Evolutionary conservation across 1,140 invertebrate species (phyloP), one percentile per base, ranked within the genome.

Genomic region (Drosophila quadrilineata): DNA sequence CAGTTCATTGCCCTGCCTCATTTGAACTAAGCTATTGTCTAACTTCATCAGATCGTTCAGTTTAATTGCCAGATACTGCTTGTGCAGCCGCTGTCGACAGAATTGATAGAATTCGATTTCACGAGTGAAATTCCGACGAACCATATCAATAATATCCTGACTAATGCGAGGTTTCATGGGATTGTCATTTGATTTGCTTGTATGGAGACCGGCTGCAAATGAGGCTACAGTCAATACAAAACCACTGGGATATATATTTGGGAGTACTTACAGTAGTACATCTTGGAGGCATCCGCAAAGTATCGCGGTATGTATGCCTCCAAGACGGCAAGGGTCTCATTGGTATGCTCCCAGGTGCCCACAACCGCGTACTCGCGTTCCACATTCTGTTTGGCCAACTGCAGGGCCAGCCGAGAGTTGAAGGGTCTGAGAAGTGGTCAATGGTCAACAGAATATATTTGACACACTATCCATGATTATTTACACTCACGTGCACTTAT

Each of bases 71-170:
- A 94, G 90, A 62, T 95, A 92, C 79, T 97, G 96, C 85, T 93
- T 92, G 71, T 97, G 93, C 6, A 98, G 90, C 70, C 96, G 91
- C 87, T 97, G 95, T 70, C 93, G 93, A 87, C 96, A 97, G 88
- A 97, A 98, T 84, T 97, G 94, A 89, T 97, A 98, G 87, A 98
- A 97, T 88, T 97, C 96, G 10, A 97, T 96, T 91, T 98, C 96
- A 28, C 94, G 91, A 0, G 96, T 97, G 84, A 98, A 96, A 88
- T 97, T 97, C 35, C 91, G 92, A 46, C 95, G 91, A 0, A 98
- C 95, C 19, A 97, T 93, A 9, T 96, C 93, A 84, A 97, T 95
- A 0, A 97, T 93, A 68, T 94, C 93, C 74, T 96, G 94, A 8
- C 94, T 94, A 0, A 97, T 96, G 4, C 94, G 94, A 1, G 96